Base-by-base conservation (phyloP, 2,797 vertebrate species). In the Phylloscopus collybita region DNA sequence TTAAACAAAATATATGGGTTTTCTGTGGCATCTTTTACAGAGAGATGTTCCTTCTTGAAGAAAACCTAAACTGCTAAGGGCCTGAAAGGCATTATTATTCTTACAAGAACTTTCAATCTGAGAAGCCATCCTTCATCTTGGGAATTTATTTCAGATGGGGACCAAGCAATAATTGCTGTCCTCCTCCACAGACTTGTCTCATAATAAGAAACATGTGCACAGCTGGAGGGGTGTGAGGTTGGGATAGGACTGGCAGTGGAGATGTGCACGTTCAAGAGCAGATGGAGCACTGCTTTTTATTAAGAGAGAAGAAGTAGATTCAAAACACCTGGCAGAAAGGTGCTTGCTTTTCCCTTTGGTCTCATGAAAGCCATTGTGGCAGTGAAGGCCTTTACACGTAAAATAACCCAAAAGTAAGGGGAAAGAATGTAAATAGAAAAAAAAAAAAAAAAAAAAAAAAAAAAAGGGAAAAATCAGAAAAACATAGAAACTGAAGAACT, bases 281-380 rank as follows among this genome's bases (percentile, higher is more conserved):
- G 88, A 96, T 93, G 95, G 87, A 93, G 81, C 27, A 23, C 93
- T 94, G 94, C 34, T 94, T 96, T 97, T 92, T 92, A 92, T 97
- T 97, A 96, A 90, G 71, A 87, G 60, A 80, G 92, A 57, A 92
- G 65, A 64, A 91, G 53, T 73, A 95, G 87, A 97, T 95, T 96
- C 82, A 96, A 97, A 97, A 94, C 94, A 97, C 93, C 88, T 97
- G 96, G 69, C 21, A 59, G 93, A 89, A 95, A 96, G 86, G 92
- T 42, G 56, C 73, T 95, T 73, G 20, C 20, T 92, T 72, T 92
- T 91, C 66, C 78, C 32, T 91, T 93, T 32, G 14, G 86, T 71
- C 51, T 90, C 19, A 56, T 71, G 86, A 93, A 93, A 95, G 32
- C 30, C 59, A 45, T 70, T 84, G 62, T 75, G 64, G 81, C 12